phyloP scores from a whole-genome alignment of 2,113 vertebrate genomes.

The Hippocampus zosterae region DNA sequence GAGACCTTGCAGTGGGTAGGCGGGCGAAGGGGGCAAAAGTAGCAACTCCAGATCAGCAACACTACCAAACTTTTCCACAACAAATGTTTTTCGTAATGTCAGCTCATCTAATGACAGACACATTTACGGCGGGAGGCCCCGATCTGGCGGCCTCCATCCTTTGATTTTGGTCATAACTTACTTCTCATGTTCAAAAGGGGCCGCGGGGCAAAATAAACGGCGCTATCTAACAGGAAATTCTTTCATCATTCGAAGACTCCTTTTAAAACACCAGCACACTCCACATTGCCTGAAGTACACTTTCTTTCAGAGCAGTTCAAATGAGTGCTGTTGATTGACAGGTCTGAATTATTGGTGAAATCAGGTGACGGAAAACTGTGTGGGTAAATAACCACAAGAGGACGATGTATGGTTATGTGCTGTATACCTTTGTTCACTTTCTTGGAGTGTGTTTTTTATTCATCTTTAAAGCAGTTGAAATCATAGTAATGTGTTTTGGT shows the following conservation, averaged over 20 bases:
- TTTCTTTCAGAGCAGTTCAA: background rate
- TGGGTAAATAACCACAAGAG: background rate
- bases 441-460: no score
- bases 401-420: no score
- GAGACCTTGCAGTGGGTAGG: conserved; percentile 7
- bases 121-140: background rate
- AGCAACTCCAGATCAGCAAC: conserved; percentile 4
- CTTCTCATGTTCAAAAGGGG: conserved; percentile 15
- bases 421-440: no score
- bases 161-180: conserved; percentile 13
- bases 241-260: background rate
- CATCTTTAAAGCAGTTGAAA: no score
- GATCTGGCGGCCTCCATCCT: conserved; percentile 5
- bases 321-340: background rate
- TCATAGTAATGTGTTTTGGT: no score
- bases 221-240: conserved; percentile 5
- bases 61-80: background rate
- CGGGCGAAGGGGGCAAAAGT: conserved; percentile 36
- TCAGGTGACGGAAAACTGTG: background rate
- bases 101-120: background rate
- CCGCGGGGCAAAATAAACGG: conserved; percentile 28
- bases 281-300: background rate
- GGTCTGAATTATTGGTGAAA: background rate
- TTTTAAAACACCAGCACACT: background rate
- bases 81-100: background rate